A percentile compares a stretch with the other conserved stretches of the same genome.
phyloP scores from a whole-genome alignment of 2,797 vertebrate species.

The Remorina albescens region DNA sequence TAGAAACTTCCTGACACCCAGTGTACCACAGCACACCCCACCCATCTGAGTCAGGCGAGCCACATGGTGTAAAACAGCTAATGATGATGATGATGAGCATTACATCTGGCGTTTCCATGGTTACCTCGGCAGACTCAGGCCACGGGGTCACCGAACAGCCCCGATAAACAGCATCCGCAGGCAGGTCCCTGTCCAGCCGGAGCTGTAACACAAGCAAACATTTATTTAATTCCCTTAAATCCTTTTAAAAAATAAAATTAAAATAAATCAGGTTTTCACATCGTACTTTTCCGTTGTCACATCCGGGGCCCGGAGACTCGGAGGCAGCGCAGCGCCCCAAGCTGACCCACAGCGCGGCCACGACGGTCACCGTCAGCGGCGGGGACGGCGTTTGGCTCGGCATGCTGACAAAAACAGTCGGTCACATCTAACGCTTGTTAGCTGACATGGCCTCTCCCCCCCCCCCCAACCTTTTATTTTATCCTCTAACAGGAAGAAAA shows the following conservation, averaged over 20 bases:
- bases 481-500: too few species aligned
- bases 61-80: not conserved
- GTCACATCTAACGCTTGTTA: not conserved
- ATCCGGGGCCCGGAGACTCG: conserved; percentile 40
- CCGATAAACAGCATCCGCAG: conserved; percentile 34
- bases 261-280: too few species aligned
- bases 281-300: conserved; percentile 81
- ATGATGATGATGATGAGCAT: not conserved
- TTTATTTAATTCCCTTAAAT: too few species aligned
- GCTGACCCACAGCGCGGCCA: conserved; percentile 69
- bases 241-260: too few species aligned
- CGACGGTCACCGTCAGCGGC: conserved; percentile 32
- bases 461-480: too few species aligned
- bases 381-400: conserved; percentile 27
- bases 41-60: not conserved
- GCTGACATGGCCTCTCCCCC: conserved; percentile 10
- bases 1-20: conserved; percentile 26
- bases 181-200: conserved; percentile 72
- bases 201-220: conserved; percentile 57
- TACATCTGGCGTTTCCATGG: conserved; percentile 8
- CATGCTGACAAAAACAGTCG: conserved; percentile 37
- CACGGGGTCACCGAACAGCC: conserved; percentile 54
- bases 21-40: not conserved
- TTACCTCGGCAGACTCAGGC: conserved; percentile 74
- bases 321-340: conserved; percentile 33